phyloP scores from a whole-genome alignment of 1,140 invertebrate species.

The Helicoverpa zea region DNA sequence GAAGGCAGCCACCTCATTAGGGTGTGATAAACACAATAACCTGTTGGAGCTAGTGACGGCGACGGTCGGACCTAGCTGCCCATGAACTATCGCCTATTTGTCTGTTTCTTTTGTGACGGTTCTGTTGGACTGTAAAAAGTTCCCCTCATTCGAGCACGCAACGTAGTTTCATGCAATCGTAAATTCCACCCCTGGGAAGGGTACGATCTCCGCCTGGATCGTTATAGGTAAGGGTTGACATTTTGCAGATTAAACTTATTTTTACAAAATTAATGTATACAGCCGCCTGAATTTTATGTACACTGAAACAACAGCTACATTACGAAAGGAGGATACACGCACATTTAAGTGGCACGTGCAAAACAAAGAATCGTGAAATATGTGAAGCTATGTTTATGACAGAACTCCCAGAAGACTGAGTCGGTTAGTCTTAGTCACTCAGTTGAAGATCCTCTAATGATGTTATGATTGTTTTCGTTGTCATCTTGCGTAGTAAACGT shows the following conservation, averaged over 20 bases:
- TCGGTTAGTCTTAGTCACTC: constrained; percentile 24
- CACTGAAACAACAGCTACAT: not conserved
- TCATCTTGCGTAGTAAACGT: constrained; percentile 40
- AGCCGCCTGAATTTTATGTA: not conserved
- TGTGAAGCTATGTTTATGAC: constrained; percentile 7
- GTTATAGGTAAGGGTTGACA: constrained; percentile 39
- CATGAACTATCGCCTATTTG: constrained; percentile 32
- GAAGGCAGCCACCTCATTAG: constrained; percentile 16
- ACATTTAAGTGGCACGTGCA: not conserved
- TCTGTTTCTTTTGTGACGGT: constrained; percentile 30
- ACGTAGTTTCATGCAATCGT: constrained; percentile 52
- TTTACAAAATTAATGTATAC: constrained; percentile 30
- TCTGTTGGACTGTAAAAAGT: constrained; percentile 11
- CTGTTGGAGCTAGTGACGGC: constrained; percentile 34
- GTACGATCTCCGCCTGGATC: constrained; percentile 37
- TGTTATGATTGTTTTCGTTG: constrained; percentile 45
- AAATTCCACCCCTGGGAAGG: constrained; percentile 50
- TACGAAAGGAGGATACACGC: not conserved
- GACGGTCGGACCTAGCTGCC: not conserved
- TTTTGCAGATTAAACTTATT: constrained; percentile 25
- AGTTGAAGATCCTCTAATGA: constrained; percentile 29
- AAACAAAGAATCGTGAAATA: constrained; percentile 18
- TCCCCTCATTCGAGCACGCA: constrained; percentile 51
- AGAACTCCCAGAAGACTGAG: not conserved
- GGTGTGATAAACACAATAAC: constrained; percentile 34